Evolutionary conservation across 2,888 invertebrate genomes (phyloP), one percentile per base, ranked within the genome.

Genomic region (Catonia carolina): DNA sequence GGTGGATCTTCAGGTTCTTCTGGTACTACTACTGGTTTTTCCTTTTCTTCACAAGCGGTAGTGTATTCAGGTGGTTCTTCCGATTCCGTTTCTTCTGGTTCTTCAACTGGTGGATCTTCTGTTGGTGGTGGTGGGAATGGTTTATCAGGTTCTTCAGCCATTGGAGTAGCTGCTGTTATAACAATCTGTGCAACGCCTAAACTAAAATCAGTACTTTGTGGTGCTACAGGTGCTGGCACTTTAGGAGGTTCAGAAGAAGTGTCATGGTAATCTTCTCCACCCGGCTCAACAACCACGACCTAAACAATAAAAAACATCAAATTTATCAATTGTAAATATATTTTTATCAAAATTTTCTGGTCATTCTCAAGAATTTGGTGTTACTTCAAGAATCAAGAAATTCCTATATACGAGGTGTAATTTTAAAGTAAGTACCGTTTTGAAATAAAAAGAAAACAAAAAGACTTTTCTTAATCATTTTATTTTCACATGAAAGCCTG

Each of bases 161-260:
- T 90, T 42, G 94, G 94, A 41, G 94, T 94, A 62, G 94, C 93
- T 54, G 92, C 92, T 47, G 93, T 94, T 72, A 94, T 92, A 58
- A 92, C 90, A 67, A 94, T 93, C 73, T 90, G 88, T 53, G 89
- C 90, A 66, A 89, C 89, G 61, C 87, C 89, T 62, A 91, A 78
- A 65, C 86, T 86, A 65, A 50, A 48, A 10, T 54, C 50, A 1
- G 35, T 33, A 27, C 42, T 18, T 17, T 18, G 1, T 20, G 18
- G 88, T 53, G 89, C 89, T 66, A 89, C 89, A 61, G 45, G 36
- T 2, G 45, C 42, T 0, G 50, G 33, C 15, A 47, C 20, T 1
- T 55, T 48, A 2, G 59, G 56, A 0, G 60, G 61, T 17, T 36
- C 36, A 15, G 45, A 31, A 7, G 61, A 55, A 31, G 59, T 55